Evolutionary conservation across 2,113 vertebrate species (phyloP), one percentile per base, ranked within the genome.

Genomic region (Axis porcinus): DNA sequence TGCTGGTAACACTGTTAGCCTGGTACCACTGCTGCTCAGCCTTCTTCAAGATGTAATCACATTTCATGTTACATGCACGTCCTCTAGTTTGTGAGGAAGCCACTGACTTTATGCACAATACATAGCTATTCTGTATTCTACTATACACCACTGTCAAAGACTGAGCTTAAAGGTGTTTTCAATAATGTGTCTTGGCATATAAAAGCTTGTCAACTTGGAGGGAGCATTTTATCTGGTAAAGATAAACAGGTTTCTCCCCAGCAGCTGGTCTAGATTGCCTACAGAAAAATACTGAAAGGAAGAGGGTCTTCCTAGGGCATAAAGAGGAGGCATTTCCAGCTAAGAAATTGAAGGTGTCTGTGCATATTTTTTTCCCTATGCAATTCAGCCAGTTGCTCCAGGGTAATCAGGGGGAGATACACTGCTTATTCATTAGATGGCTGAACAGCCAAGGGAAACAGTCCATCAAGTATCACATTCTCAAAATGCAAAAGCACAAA

Each of bases 401-500:
- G 45, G 27, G 52, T 95, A 62, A 97, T 45, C 30, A 11, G 27
- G 17, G 10, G 30, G 28, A 84, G 89, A 27, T 52, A 89, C 8
- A 83, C 19, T 74, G 43, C 50, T 64, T 60, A 45, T 89, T 86
- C 40, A 10, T 74, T 70, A 74, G 40, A 58, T 87, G 84, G 52
- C 4, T 52, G 43, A 87, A 64, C 3, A 57, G 62, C 23, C 4
- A 50, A 78, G 27, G 47, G 70, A 94, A 91, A 43, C 13, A 67
- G 70, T 96, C 28, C 12, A 15, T 93, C 27, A 62, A 1, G 89
- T 54, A 76, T 83, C 62, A 76, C 52, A 52, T 78, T 94, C 70
- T 90, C 89, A 96, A 92, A 94, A 83, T 86, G 28, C 13, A 83
- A 86, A 97, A 76, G 60, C 82, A 45, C 54, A 45, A 55, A 96